Conservation (phyloP, 1,140 invertebrate species). For the Lordiphosa mommai region DNA sequence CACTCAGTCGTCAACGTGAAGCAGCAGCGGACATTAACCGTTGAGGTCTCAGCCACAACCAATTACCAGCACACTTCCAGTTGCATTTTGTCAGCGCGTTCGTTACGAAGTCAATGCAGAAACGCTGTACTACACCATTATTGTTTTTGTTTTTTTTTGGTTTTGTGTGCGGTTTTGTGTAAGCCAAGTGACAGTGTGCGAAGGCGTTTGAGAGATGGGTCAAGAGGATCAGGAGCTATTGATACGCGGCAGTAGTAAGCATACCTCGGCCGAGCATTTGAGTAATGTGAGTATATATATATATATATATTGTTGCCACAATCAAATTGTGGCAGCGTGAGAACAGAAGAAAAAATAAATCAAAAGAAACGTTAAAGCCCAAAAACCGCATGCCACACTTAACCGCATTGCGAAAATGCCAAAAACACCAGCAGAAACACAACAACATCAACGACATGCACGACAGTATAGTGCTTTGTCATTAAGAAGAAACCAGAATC, state of each 20-base stretch:
- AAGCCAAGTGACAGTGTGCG: neutral
- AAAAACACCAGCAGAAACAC: neutral
- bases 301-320: neutral
- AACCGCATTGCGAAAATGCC: conserved; percentile 12
- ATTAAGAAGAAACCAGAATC: neutral
- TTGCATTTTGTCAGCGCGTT: conserved; percentile 71
- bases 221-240: conserved; percentile 77
- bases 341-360: conserved; percentile 32
- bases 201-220: conserved; percentile 42
- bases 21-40: conserved; percentile 18
- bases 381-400: conserved; percentile 5
- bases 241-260: conserved; percentile 63
- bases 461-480: conserved; percentile 4
- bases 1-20: conserved; percentile 29
- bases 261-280: conserved; percentile 66
- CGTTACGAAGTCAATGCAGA: conserved; percentile 45
- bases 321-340: conserved; percentile 34
- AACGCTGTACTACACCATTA: conserved; percentile 6
- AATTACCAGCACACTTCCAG: conserved; percentile 37
- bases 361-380: neutral
- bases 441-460: neutral
- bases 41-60: conserved; percentile 21
- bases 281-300: conserved; percentile 51
- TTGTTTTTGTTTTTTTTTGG: conserved; percentile 5
- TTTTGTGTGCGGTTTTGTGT: conserved; percentile 10